Base-by-base conservation (phyloP, 2,113 vertebrate genomes). In the Dasyornis broadbenti region DNA sequence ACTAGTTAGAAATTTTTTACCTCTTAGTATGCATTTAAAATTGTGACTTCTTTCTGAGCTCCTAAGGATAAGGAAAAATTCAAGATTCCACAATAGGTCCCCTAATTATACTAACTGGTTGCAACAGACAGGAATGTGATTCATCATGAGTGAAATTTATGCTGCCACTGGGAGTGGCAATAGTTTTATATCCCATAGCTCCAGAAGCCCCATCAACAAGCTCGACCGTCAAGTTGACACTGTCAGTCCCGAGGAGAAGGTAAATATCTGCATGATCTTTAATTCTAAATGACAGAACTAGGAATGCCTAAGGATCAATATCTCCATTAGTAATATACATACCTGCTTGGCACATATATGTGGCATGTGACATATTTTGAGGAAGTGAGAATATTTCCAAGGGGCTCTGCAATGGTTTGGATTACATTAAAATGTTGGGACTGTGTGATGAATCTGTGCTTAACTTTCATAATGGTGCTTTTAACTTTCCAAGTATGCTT, bases 101-200 rank as follows among this genome's bases (percentile, higher is more conserved):
- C 37, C 28, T 79, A 59, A 45, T 82, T 82, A 66, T 40, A 39
- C 7, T 35, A 65, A 39, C 22, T 50, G 17, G 6, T 90, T 95
- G 82, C 82, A 94, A 82, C 70, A 94, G 56, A 85, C 60, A 76
- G 56, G 27, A 37, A 78, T 86, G 24, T 97, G 97, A 96, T 64
- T 97, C 96, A 96, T 69, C 56, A 18, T 23, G 30, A 80, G 44
- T n/a, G 71, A 88, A 91, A 80, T 86, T 63, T 42, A 82, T 45
- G 82, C 94, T 96, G 81, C 82, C 44, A 64, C 78, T 92, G 97
- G 96, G 97, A 54, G 92, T 95, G 88, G 95, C 85, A 86, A 94
- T 91, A 70, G 78, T 76, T 96, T 97, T 96, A 87, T 82, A 94
- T 94, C 86, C 92, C 93, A 81, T 94, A 63, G 68, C 87, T 91